Evolutionary conservation across 2,888 invertebrate genomes (phyloP).

Genomic region (Noctua fimbriata): DNA sequence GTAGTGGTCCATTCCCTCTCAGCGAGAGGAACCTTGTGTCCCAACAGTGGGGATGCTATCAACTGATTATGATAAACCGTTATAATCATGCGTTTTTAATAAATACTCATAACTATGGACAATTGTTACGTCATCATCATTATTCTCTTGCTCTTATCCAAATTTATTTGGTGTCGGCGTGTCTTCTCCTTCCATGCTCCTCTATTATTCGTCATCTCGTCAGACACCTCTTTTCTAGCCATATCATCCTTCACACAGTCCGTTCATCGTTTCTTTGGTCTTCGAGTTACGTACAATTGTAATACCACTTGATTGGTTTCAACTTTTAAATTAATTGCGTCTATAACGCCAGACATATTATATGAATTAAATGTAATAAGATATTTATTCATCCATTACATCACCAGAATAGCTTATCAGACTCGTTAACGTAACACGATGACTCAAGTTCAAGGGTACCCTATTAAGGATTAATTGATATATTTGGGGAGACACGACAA

Average conservation of each 20-base stretch:
- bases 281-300: neutral
- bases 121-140: neutral
- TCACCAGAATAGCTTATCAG: neutral
- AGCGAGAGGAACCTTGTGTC: neutral
- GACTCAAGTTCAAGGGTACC: slow-evolving; percentile 30
- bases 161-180: neutral
- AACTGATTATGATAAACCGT: neutral
- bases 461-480: slow-evolving; percentile 57
- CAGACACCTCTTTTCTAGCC: neutral
- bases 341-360: neutral
- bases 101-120: neutral
- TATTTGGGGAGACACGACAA: slow-evolving; percentile 49
- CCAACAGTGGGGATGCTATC: neutral
- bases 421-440: slow-evolving; percentile 32
- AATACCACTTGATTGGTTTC: neutral
- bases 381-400: neutral
- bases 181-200: neutral
- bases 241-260: neutral
- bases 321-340: neutral
- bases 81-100: neutral
- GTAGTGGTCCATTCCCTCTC: neutral
- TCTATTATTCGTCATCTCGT: neutral
- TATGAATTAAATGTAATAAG: neutral
- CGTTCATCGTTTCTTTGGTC: neutral
- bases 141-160: neutral